Base-by-base conservation (phyloP, 1,140 invertebrate species). In the Apis dorsata region DNA sequence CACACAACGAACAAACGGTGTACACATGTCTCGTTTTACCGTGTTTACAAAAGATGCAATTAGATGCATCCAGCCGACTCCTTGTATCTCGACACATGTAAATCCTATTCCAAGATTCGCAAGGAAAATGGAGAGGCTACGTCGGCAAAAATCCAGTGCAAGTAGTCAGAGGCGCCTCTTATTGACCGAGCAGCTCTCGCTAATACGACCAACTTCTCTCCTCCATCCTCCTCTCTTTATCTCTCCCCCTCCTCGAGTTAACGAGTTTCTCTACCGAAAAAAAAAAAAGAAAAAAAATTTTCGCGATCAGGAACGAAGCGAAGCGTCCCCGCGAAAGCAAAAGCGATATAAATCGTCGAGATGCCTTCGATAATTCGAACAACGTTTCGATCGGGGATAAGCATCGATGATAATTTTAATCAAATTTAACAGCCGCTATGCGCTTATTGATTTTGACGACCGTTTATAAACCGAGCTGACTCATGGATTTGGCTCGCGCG, bases 171-270 rank as follows among this genome's bases (percentile, higher is more conserved):
- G 81, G 68, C 49, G 59, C 15, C 76, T 83, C 68, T 72, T 83
- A 83, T 83, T 83, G 81, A 83, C 81, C 81, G 84, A 78, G 74
- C 68, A 85, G 81, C 69, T 73, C 80, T 71, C 68, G 72, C 74
- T 83, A 78, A 83, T 82, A 83, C 68, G 59, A 59, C 34, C n/a
- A 66, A 19, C 28, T 51, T 1, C 24, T 79, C 66, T 34, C 24
- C 51, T 44, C 49, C 34, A 2, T 15, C 28, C 24, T 49, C n/a
- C 59, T 44, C 28, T n/a, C 49, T 44, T 17, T 65, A 12, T 51
- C 49, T 63, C 9, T 69, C 55, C 21, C 17, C 34, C 12, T 59
- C 13, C 55, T 24, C 51, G 57, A 83, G 80, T 83, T 85, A 85
- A 85, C 84, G 69, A 83, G 81, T 78, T 83, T 83, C 69, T 69